A percentile compares a stretch with the other conserved stretches of the same genome.
phyloP scores from a whole-genome alignment of 2,888 invertebrate species.

The Amitus sp. region DNA sequence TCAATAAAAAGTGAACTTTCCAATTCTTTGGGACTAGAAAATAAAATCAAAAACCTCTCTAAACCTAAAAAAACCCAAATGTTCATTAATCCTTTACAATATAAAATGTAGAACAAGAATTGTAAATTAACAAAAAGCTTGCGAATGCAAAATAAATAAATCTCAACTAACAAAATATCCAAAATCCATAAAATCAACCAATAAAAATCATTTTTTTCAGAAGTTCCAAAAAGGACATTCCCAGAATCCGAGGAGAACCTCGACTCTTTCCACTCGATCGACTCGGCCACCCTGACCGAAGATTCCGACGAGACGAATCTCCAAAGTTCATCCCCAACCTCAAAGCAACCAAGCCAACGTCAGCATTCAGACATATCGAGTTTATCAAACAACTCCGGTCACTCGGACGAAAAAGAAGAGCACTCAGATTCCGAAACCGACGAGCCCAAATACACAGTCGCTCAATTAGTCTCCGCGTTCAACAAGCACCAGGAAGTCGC shows the following conservation, averaged over 20 bases:
- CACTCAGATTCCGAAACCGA: constrained; percentile 62
- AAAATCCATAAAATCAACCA: background rate
- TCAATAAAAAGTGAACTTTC: no score
- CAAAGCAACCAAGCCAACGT: constrained; percentile 52
- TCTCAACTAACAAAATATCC: no score
- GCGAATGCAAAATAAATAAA: no score
- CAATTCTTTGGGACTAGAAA: no score
- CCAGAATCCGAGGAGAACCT: constrained; percentile 57
- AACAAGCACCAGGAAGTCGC: constrained; percentile 67
- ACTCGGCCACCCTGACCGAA: constrained; percentile 62
- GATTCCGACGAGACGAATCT: constrained; percentile 57
- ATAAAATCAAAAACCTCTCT: no score
- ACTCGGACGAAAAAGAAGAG: constrained; percentile 61
- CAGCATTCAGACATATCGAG: constrained; percentile 58
- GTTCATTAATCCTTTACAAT: no score
- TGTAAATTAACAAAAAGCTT: no score
- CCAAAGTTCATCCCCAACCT: constrained; percentile 28
- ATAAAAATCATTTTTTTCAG: constrained; percentile 9
- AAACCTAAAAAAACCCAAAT: no score
- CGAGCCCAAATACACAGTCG: constrained; percentile 66
- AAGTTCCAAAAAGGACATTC: constrained; percentile 41
- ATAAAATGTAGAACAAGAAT: no score
- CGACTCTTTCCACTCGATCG: constrained; percentile 60
- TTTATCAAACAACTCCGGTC: constrained; percentile 55
- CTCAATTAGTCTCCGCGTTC: constrained; percentile 66